These are phyloP conservation scores for Fabriciana adippe DNA, from an alignment of 2,888 invertebrate species.

Conservation along the genomic window DNA sequence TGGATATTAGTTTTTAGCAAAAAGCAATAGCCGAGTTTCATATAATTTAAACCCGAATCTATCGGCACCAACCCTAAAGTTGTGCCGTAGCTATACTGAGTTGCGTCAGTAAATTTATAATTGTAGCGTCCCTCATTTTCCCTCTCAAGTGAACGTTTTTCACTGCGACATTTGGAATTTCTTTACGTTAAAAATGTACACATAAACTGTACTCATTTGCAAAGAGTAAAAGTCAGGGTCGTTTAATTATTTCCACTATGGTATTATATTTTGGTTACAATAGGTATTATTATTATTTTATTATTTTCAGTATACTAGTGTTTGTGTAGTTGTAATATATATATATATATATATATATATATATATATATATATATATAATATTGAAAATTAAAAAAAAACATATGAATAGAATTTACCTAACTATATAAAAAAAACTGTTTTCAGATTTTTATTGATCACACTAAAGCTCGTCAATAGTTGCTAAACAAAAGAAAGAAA, in stretches of 20 bases:
- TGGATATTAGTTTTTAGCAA: not conserved
- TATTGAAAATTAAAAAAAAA: no score
- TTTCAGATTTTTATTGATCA: no score
- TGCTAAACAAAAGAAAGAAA: no score
- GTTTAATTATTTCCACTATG: not conserved
- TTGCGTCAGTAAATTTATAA: constrained; percentile 24
- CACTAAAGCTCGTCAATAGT: no score
- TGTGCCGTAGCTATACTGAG: constrained; percentile 4
- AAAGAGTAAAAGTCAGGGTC: constrained; percentile 12
- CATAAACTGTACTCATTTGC: constrained; percentile 16
- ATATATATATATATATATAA: no score
- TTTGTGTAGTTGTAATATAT: no score
- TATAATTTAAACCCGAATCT: not conserved
- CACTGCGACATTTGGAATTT: constrained; percentile 24
- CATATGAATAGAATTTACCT: no score
- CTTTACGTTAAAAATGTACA: not conserved
- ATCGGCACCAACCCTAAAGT: constrained; percentile 13
- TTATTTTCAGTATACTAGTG: not conserved
- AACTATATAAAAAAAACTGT: no score
- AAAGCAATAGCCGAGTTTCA: not conserved
- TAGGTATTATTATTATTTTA: not conserved
- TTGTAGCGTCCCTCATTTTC: constrained; percentile 25
- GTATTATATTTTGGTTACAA: not conserved
- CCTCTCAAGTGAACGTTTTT: constrained; percentile 19
- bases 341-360: no score